These are phyloP conservation scores for Oligia strigilis DNA, from an alignment of 2,888 invertebrate species.

Conservation along the genomic window DNA sequence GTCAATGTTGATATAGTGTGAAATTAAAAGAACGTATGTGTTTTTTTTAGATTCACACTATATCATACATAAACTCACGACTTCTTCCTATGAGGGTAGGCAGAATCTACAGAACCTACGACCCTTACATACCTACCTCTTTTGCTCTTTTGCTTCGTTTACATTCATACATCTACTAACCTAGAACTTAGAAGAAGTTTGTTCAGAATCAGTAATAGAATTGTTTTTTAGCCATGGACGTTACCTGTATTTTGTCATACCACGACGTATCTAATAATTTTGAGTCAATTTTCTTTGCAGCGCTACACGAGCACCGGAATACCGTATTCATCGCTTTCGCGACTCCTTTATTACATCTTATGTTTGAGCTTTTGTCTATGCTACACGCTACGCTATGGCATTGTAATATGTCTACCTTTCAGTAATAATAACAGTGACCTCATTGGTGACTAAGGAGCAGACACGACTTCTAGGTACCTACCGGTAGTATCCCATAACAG, in stretches of 20 bases:
- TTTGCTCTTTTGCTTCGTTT: background rate
- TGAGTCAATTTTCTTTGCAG: background rate
- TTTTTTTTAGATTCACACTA: no score
- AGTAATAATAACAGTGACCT: slow-evolving; percentile 6
- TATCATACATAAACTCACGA: background rate
- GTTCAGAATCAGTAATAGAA: background rate
- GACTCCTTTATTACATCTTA: slow-evolving; percentile 4
- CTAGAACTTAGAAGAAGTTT: background rate
- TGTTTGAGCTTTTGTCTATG: background rate
- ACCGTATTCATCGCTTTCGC: background rate
- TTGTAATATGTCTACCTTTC: background rate
- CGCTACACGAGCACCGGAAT: background rate
- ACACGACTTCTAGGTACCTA: slow-evolving; percentile 1
- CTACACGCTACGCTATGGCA: background rate
- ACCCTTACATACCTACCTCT: no score
- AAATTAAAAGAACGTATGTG: background rate
- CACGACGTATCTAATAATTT: no score
- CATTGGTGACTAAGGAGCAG: slow-evolving; percentile 11
- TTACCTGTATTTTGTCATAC: no score
- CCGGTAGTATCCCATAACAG: background rate
- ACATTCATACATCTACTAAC: background rate
- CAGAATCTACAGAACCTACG: background rate
- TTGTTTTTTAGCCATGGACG: background rate
- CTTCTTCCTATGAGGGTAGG: background rate
- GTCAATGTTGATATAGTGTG: background rate